Evolutionary conservation across 92 coral and sea anemone genomes (phyloP).

Genomic region (Paramuricea clavata): DNA sequence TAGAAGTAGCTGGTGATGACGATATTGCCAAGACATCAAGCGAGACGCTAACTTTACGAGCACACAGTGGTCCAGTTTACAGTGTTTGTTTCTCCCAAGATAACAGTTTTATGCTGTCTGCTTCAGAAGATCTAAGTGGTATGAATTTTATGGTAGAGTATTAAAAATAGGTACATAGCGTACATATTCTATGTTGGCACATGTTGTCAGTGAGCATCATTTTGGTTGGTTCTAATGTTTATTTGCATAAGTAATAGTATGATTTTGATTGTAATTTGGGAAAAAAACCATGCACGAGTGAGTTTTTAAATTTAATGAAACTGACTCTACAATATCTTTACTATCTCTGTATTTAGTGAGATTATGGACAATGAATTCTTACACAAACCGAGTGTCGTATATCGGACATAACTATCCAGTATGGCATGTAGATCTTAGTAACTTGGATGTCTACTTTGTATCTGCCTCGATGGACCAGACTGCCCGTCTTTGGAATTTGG

Average conservation of each 20-base stretch:
- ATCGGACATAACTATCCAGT: constrained; percentile 97
- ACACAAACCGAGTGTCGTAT: constrained; percentile 88
- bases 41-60: constrained; percentile 73
- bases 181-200: too few relatives aligned
- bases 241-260: too few relatives aligned
- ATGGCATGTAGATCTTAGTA: constrained; percentile 94
- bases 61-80: constrained; percentile 96
- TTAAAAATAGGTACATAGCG: neutral
- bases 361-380: constrained; percentile 93
- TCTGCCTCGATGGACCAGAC: constrained; percentile 98
- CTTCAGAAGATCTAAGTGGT: constrained; percentile 92
- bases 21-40: constrained; percentile 70
- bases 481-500: constrained; percentile 96
- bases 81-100: constrained; percentile 86
- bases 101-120: constrained; percentile 80
- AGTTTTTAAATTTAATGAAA: too few relatives aligned
- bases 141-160: neutral
- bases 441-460: constrained; percentile 93
- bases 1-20: constrained; percentile 58
- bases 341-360: constrained; percentile 75
- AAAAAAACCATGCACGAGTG: too few relatives aligned
- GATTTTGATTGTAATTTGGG: too few relatives aligned
- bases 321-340: neutral
- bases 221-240: too few relatives aligned
- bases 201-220: too few relatives aligned